A percentile compares a stretch with the other conserved stretches of the same genome.
phyloP scores from a whole-genome alignment of 2,797 vertebrate genomes.

The Emys orbicularis region DNA sequence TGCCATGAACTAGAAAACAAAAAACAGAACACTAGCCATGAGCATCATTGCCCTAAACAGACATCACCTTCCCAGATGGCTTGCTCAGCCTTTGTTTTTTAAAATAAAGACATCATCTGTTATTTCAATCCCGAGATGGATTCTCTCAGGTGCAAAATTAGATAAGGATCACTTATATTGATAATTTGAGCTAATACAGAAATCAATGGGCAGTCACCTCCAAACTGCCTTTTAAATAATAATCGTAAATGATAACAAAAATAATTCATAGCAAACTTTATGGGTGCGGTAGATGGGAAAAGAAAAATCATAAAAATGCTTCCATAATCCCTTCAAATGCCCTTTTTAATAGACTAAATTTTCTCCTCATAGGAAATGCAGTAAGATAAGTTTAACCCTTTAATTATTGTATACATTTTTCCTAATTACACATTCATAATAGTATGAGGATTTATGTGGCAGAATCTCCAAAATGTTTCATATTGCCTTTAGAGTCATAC shows the following conservation, averaged over 20 bases:
- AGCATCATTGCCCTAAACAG: constrained; percentile 6
- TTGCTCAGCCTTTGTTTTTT: not conserved
- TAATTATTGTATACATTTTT: not conserved
- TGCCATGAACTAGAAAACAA: not conserved
- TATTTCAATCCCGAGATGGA: constrained; percentile 7
- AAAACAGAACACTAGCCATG: constrained; percentile 15
- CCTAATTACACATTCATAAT: constrained; percentile 50
- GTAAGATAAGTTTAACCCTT: constrained; percentile 38
- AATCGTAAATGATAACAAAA: not conserved
- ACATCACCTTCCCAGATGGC: constrained; percentile 59
- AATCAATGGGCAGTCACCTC: not conserved
- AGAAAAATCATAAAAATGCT: not conserved
- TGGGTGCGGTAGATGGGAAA: not conserved
- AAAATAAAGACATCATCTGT: constrained; percentile 46
- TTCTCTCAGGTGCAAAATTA: not conserved
- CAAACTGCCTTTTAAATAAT: rapidly evolving
- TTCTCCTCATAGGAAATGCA: constrained; percentile 2
- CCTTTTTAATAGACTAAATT: constrained; percentile 25
- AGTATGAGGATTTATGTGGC: constrained; percentile 59
- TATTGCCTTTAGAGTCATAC: constrained; percentile 59
- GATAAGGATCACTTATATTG: not conserved
- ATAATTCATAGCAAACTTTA: not conserved
- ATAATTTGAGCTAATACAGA: rapidly evolving
- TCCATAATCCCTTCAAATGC: constrained; percentile 11
- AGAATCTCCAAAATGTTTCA: constrained; percentile 35